phyloP scores from a whole-genome alignment of 2,888 invertebrate genomes.

The Stenotaenia linearis region DNA sequence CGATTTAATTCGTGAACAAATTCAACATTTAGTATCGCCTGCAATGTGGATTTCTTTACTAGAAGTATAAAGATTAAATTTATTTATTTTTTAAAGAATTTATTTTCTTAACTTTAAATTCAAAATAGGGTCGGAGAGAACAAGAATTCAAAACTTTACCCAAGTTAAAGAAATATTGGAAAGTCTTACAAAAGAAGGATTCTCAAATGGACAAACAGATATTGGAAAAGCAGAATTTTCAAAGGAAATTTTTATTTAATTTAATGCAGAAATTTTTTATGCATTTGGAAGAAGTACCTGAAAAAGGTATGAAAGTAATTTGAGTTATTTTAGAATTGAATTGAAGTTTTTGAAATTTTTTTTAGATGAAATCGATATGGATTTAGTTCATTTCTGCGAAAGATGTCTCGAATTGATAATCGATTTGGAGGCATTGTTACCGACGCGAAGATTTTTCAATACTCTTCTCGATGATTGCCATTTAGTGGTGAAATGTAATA shows the following conservation, averaged over 20 bases:
- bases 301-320: conserved; percentile 50
- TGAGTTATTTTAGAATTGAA: conserved; percentile 20
- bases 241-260: conserved; percentile 74
- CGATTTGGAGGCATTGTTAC: conserved; percentile 89
- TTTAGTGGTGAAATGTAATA: conserved; percentile 78
- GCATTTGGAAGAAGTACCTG: conserved; percentile 68
- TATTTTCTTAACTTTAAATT: too few species aligned
- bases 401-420: conserved; percentile 92
- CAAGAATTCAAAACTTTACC: conserved; percentile 78
- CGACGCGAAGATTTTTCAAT: conserved; percentile 94
- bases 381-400: conserved; percentile 77
- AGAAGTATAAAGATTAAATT: conserved; percentile 53
- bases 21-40: conserved; percentile 81
- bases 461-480: conserved; percentile 92
- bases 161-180: conserved; percentile 89
- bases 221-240: conserved; percentile 60
- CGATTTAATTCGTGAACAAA: conserved; percentile 83
- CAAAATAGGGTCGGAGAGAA: conserved; percentile 67
- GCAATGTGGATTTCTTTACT: conserved; percentile 90
- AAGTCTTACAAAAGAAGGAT: conserved; percentile 78
- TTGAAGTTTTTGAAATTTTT: too few species aligned
- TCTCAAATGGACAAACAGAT: conserved; percentile 41
- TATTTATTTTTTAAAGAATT: conserved; percentile 24
- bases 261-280: conserved; percentile 82
- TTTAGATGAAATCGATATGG: conserved; percentile 41